Evolutionary conservation across 2,113 vertebrate genomes (phyloP).

Genomic region (Gavia stellata): DNA sequence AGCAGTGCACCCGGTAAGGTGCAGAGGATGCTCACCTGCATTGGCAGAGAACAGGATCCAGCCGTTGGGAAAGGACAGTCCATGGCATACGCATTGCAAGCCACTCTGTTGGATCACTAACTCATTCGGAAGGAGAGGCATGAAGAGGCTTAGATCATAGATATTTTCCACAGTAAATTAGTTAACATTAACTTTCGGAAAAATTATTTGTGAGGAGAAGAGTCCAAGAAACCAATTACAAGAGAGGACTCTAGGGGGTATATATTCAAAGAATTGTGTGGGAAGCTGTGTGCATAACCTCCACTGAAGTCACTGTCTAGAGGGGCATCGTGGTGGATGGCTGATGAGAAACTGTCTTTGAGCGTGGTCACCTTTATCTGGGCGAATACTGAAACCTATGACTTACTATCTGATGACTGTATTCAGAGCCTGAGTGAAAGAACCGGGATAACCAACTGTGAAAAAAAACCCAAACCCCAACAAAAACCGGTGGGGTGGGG

Average conservation of each 20-base stretch:
- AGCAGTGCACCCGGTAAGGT: background rate
- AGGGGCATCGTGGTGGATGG: background rate
- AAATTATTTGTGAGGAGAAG: constrained; percentile 35
- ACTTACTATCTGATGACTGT: background rate
- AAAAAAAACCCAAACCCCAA: background rate
- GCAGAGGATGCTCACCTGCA: background rate
- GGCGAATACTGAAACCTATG: background rate
- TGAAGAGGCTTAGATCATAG: constrained; percentile 45
- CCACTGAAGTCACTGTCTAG: background rate
- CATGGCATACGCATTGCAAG: background rate
- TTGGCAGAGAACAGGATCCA: background rate
- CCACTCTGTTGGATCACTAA: background rate
- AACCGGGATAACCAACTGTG: background rate
- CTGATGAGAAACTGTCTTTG: background rate
- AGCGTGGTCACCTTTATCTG: background rate
- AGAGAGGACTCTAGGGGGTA: background rate
- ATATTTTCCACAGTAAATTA: constrained; percentile 53
- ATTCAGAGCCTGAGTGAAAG: background rate
- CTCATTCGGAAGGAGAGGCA: constrained; percentile 2
- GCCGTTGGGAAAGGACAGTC: background rate
- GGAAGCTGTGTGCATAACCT: constrained; percentile 27
- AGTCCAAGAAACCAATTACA: constrained; percentile 48
- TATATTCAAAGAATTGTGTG: background rate
- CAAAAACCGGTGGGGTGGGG: background rate
- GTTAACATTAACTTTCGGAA: constrained; percentile 43